Evolutionary conservation across 2,113 vertebrate genomes (phyloP).

Genomic region (Neolamprologus sp.): DNA sequence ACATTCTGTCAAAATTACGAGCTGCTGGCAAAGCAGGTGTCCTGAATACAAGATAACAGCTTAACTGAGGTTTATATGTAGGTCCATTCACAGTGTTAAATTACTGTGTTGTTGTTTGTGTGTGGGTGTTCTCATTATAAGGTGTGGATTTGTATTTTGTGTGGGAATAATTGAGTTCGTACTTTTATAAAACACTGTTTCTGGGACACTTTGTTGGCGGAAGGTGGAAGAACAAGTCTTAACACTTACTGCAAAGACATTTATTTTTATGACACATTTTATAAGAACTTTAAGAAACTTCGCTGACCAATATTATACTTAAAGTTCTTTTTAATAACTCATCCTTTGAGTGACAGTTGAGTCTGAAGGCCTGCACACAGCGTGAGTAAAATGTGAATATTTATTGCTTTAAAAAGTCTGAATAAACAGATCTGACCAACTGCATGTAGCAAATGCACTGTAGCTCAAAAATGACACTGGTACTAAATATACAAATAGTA

Average conservation of each 20-base stretch:
- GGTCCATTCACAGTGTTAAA: background rate
- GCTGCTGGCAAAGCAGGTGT: background rate
- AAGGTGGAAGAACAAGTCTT: background rate
- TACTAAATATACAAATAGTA: background rate
- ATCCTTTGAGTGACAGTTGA: background rate
- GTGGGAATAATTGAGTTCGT: background rate
- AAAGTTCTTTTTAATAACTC: background rate
- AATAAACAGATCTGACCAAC: background rate
- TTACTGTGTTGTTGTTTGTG: background rate
- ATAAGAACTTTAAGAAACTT: background rate
- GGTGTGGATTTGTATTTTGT: background rate
- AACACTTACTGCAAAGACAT: background rate
- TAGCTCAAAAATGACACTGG: background rate
- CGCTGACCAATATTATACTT: background rate
- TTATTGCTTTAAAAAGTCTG: background rate
- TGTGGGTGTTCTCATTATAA: background rate
- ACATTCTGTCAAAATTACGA: background rate
- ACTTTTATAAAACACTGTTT: background rate
- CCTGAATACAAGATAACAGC: background rate
- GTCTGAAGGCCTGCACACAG: background rate
- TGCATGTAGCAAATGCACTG: background rate
- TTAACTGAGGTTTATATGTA: background rate
- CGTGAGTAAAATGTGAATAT: background rate
- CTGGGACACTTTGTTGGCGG: background rate
- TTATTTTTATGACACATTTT: background rate